Evolutionary conservation across 1,140 invertebrate species (phyloP), one percentile per base, ranked within the genome.

Genomic region (Orchestia grillus): DNA sequence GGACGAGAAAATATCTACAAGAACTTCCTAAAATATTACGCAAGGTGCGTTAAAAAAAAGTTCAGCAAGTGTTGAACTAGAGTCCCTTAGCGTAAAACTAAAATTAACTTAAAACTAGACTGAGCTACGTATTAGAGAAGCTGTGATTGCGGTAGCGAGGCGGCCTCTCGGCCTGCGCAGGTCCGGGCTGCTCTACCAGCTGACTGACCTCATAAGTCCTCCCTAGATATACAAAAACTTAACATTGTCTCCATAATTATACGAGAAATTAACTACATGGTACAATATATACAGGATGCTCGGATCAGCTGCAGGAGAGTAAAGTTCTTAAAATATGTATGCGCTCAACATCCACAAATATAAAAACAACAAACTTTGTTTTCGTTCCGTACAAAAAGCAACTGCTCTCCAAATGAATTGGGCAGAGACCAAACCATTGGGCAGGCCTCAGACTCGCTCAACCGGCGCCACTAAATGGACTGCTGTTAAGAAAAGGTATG

Each of bases 221-320:
- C 43, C 92, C 92, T 94, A 94, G 92, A 94, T 94, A 94, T 94
- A 94, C 92, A 94, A 94, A 94, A 94, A 94, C 92, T 94, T 94
- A 94, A 94, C 92, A 94, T 94, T 94, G 92, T 94, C 44, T 94
- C 44, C 92, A 28, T 94, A 44, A 94, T 23, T 40, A 94, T 44
- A 94, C 43, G 92, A 90, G 88, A 44, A 94, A 94, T 40, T 94
- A 94, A 94, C 44, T 94, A 94, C 40, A 94, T 40, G 92, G 43
- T 45, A 47, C 92, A 94, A 94, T 94, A 94, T 94, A 94, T 94
- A 94, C 92, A 94, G 40, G 92, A 94, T 45, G 41, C 92, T n/a
- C 40, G 44, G 36, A 94, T 47, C 43, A 94, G 92, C 92, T 94
- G 92, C 92, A 45, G 47, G 36, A 94, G 43, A 90, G 88, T 42